These are phyloP conservation scores for Cryptotermes secundus DNA, from an alignment of 1,140 invertebrate genomes.

Conservation along the genomic window DNA sequence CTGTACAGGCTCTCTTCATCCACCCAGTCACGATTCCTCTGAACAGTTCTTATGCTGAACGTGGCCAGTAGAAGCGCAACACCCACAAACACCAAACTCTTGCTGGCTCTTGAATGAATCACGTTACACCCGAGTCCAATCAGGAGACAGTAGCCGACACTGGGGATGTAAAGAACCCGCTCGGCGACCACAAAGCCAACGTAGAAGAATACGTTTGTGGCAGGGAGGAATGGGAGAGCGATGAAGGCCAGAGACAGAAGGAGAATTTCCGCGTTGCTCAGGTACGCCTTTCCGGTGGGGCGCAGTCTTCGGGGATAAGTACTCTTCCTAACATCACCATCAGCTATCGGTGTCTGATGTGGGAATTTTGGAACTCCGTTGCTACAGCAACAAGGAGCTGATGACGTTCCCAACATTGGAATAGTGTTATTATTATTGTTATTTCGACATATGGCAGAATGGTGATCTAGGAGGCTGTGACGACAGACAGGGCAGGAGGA, in stretches of 20 bases:
- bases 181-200: constrained; percentile 97
- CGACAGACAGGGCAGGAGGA: constrained; percentile 47
- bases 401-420: neutral
- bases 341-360: neutral
- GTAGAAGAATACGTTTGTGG: constrained; percentile 91
- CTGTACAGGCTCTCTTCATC: constrained; percentile 91
- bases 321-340: neutral
- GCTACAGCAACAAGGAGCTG: constrained; percentile 5
- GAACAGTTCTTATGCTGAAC: constrained; percentile 74
- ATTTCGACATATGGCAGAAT: constrained; percentile 51
- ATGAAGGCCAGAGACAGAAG: constrained; percentile 73
- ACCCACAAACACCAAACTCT: constrained; percentile 52
- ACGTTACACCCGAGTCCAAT: constrained; percentile 68
- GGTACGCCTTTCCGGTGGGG: neutral
- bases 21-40: constrained; percentile 86
- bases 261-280: constrained; percentile 40
- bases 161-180: constrained; percentile 91
- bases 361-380: neutral
- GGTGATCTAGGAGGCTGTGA: constrained; percentile 47
- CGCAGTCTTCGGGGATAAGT: neutral
- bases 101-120: constrained; percentile 45
- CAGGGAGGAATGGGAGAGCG: constrained; percentile 88
- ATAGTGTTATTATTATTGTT: constrained; percentile 53
- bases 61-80: constrained; percentile 60
- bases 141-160: constrained; percentile 91